phyloP scores from a whole-genome alignment of 2,797 vertebrate genomes.

The Cebuella pygmaea region DNA sequence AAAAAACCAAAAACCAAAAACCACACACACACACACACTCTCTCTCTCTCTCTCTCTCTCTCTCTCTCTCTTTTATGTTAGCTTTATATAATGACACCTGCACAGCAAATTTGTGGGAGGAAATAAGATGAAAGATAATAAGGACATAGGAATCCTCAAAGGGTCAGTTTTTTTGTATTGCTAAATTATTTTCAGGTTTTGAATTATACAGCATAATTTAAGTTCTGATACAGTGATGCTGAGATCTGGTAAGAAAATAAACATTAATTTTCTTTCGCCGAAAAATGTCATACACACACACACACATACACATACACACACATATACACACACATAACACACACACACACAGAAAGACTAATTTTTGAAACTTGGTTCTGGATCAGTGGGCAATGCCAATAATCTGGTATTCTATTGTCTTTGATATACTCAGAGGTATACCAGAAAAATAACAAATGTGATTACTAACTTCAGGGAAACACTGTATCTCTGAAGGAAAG shows the following conservation, averaged over 20 bases:
- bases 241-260: background rate
- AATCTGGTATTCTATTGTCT: background rate
- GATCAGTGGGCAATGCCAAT: background rate
- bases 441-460: background rate
- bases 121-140: background rate
- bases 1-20: too few relatives aligned
- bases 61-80: background rate
- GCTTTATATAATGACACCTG: background rate
- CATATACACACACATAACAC: background rate
- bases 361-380: background rate
- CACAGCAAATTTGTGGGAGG: background rate
- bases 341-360: background rate
- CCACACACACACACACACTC: too few relatives aligned
- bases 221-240: background rate
- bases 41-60: too few relatives aligned
- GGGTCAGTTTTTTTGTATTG: background rate
- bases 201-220: background rate
- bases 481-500: background rate
- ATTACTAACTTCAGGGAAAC: background rate
- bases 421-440: background rate
- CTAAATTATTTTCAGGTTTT: background rate
- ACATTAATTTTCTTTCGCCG: constrained; percentile 19
- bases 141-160: background rate
- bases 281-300: background rate
- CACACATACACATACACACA: background rate